A percentile compares a stretch with the other conserved stretches of the same genome.
phyloP scores from a whole-genome alignment of 2,113 vertebrate species.

The Equus przewalskii region DNA sequence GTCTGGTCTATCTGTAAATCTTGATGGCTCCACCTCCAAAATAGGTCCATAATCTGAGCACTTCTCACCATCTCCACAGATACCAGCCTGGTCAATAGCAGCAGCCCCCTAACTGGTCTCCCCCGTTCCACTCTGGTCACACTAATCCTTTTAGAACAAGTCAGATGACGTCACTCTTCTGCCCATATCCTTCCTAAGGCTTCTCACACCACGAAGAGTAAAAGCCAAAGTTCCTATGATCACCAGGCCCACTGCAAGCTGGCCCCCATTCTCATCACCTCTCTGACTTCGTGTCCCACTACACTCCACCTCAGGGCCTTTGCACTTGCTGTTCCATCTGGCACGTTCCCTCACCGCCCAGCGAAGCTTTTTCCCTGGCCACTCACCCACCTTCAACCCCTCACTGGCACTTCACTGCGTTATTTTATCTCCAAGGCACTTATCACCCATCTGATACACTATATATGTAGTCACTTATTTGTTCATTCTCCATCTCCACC shows the following conservation, averaged over 20 bases:
- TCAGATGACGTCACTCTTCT: background rate
- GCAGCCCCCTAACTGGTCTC: background rate
- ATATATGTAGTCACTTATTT: background rate
- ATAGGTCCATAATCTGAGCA: background rate
- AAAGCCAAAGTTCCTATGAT: background rate
- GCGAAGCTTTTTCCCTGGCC: background rate
- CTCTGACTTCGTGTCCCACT: background rate
- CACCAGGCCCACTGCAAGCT: background rate
- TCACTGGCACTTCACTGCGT: background rate
- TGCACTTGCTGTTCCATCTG: background rate
- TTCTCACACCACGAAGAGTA: background rate
- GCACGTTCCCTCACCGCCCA: background rate
- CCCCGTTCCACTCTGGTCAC: conserved; percentile 1
- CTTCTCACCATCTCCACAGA: background rate
- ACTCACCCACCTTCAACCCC: too few species aligned
- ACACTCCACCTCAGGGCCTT: background rate
- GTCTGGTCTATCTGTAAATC: background rate
- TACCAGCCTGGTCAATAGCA: background rate
- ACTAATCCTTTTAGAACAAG: background rate
- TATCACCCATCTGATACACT: background rate
- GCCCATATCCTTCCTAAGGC: background rate
- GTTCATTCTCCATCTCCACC: background rate
- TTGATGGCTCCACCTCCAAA: background rate
- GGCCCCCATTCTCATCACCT: background rate
- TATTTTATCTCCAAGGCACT: background rate